Evolutionary conservation across 2,888 invertebrate species (phyloP).

Genomic region (Brachylomia viminalis): DNA sequence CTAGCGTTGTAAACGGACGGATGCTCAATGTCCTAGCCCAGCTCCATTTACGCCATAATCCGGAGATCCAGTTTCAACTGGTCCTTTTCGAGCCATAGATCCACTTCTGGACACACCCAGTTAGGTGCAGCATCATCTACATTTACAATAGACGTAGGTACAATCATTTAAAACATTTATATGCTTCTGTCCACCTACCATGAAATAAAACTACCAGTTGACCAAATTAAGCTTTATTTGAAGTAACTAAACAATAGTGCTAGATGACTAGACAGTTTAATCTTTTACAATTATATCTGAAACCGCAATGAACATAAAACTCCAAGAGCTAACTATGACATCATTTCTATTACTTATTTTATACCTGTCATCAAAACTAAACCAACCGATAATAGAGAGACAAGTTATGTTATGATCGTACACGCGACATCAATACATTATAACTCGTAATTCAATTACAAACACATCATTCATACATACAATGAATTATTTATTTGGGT

Average conservation of each 20-base stretch:
- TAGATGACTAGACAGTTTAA: neutral
- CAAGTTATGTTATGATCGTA: conserved; percentile 28
- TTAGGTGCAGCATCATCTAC: conserved; percentile 41
- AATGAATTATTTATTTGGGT: conserved; percentile 54
- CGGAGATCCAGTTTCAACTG: conserved; percentile 46
- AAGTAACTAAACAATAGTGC: neutral
- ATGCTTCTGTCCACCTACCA: neutral
- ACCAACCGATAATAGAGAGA: conserved; percentile 24
- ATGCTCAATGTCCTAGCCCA: conserved; percentile 39
- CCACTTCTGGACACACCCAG: conserved; percentile 50
- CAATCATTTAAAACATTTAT: neutral
- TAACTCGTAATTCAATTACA: conserved; percentile 41
- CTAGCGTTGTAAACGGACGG: conserved; percentile 19
- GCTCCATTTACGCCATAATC: conserved; percentile 35
- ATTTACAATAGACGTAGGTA: conserved; percentile 19
- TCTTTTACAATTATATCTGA: neutral
- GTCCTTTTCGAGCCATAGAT: conserved; percentile 44
- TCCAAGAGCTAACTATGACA: conserved; percentile 42
- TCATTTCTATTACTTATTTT: conserved; percentile 33
- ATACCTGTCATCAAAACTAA: conserved; percentile 28
- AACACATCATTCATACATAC: conserved; percentile 31
- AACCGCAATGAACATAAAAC: conserved; percentile 5
- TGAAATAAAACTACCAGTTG: neutral
- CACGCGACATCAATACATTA: conserved; percentile 33
- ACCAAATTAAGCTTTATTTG: neutral